Evolutionary conservation across 2,797 vertebrate species (phyloP).

Genomic region (Chromis chromis): DNA sequence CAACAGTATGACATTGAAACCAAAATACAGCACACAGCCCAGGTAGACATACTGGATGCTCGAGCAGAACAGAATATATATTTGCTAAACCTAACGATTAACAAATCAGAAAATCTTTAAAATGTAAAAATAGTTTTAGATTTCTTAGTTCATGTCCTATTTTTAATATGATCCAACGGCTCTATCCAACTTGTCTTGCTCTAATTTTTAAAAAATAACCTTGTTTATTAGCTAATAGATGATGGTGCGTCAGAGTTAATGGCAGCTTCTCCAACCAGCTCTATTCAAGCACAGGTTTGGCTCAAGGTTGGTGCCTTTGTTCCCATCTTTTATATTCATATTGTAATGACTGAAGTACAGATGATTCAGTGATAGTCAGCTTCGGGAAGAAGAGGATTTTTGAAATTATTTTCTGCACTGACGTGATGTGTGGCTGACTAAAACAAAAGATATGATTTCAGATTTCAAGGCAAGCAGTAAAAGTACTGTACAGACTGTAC

Average conservation of each 20-base stretch:
- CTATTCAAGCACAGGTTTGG: conserved; percentile 21
- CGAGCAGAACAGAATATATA: background rate
- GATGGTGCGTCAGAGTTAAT: conserved; percentile 22
- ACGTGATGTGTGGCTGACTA: conserved; percentile 17
- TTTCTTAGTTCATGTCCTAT: background rate
- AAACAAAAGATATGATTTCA: conserved; percentile 15
- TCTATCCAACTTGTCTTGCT: background rate
- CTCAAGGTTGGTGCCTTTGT: conserved; percentile 27
- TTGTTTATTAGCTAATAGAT: conserved; percentile 1
- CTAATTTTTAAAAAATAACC: background rate
- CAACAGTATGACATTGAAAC: conserved; percentile 15
- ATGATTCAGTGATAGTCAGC: conserved; percentile 45
- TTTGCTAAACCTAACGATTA: background rate
- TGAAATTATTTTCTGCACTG: conserved; percentile 12
- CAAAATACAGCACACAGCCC: background rate
- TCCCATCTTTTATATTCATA: conserved; percentile 24
- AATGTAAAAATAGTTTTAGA: background rate
- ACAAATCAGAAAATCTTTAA: too few relatives aligned
- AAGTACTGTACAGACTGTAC: background rate
- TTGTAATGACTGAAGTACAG: conserved; percentile 1
- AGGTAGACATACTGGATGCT: background rate
- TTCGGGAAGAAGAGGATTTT: conserved; percentile 32
- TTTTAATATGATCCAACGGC: background rate
- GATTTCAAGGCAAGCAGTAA: background rate
- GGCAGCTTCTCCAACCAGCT: conserved; percentile 5